Evolutionary conservation across 2,888 invertebrate genomes (phyloP).

Genomic region (Drosophila koepferae): DNA sequence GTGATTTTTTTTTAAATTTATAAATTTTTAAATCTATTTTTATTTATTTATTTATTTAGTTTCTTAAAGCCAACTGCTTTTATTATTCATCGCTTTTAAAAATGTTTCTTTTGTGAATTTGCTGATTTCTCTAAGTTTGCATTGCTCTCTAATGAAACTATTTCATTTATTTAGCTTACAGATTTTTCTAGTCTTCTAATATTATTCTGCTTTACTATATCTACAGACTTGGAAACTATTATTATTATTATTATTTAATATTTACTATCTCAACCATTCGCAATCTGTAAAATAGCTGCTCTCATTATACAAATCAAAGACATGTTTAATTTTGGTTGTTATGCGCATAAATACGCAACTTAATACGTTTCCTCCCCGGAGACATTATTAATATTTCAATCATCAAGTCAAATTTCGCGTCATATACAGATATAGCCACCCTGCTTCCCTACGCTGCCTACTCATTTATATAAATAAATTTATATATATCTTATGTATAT

Average conservation of each 20-base stretch:
- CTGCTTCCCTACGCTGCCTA: too few species aligned
- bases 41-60: too few species aligned
- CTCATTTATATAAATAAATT: not conserved
- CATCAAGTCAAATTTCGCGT: constrained; percentile 59
- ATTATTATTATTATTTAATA: not conserved
- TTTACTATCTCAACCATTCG: not conserved
- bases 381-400: constrained; percentile 55
- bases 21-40: too few species aligned
- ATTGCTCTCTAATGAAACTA: too few species aligned
- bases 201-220: not conserved
- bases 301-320: constrained; percentile 31
- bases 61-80: too few species aligned
- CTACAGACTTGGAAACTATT: not conserved
- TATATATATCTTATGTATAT: not conserved
- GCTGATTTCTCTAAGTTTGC: too few species aligned
- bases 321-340: constrained; percentile 7
- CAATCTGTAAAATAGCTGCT: too few species aligned
- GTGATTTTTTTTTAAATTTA: too few species aligned
- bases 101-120: too few species aligned
- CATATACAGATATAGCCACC: constrained; percentile 4
- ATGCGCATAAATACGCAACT: constrained; percentile 11
- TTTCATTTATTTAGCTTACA: not conserved
- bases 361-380: constrained; percentile 40
- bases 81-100: too few species aligned
- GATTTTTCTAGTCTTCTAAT: not conserved